These are phyloP conservation scores for Stictonetta naevosa DNA, from an alignment of 2,113 vertebrate species.

Conservation along the genomic window DNA sequence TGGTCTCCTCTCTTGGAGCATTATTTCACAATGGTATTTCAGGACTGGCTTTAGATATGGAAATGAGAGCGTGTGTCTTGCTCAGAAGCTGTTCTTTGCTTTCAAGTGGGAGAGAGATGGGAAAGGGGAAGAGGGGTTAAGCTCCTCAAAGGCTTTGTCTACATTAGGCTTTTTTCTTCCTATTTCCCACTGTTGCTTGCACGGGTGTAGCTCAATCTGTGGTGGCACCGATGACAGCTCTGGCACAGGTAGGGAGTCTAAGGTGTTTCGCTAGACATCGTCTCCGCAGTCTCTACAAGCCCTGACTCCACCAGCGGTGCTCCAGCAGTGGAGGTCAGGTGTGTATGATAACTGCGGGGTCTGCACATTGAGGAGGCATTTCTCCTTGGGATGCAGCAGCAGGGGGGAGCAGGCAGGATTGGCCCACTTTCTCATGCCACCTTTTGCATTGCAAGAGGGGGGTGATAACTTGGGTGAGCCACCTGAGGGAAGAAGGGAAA, in stretches of 20 bases:
- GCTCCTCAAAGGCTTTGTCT: slow-evolving; percentile 66
- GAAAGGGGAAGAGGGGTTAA: slow-evolving; percentile 65
- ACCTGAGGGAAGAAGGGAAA: background rate
- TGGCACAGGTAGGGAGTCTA: slow-evolving; percentile 14
- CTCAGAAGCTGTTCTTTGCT: slow-evolving; percentile 62
- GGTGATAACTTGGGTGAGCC: background rate
- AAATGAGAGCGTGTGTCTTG: slow-evolving; percentile 57
- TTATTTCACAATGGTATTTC: slow-evolving; percentile 56
- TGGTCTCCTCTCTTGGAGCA: slow-evolving; percentile 53
- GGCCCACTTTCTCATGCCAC: background rate
- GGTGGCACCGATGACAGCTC: slow-evolving; percentile 25
- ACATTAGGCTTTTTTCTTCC: slow-evolving; percentile 30
- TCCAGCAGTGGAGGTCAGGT: background rate
- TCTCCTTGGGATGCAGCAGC: background rate
- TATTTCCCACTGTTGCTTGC: slow-evolving; percentile 28
- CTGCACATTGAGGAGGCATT: slow-evolving; percentile 40
- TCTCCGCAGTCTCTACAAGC: slow-evolving; percentile 29
- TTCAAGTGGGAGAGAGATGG: slow-evolving; percentile 55
- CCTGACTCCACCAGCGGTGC: background rate
- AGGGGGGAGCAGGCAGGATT: background rate
- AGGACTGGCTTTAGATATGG: slow-evolving; percentile 64
- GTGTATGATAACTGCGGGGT: slow-evolving; percentile 38
- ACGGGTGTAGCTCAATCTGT: background rate
- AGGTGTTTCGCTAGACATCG: background rate
- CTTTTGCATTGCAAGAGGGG: background rate